phyloP scores from a whole-genome alignment of 2,113 vertebrate genomes.

The Rafetus swinhoei region DNA sequence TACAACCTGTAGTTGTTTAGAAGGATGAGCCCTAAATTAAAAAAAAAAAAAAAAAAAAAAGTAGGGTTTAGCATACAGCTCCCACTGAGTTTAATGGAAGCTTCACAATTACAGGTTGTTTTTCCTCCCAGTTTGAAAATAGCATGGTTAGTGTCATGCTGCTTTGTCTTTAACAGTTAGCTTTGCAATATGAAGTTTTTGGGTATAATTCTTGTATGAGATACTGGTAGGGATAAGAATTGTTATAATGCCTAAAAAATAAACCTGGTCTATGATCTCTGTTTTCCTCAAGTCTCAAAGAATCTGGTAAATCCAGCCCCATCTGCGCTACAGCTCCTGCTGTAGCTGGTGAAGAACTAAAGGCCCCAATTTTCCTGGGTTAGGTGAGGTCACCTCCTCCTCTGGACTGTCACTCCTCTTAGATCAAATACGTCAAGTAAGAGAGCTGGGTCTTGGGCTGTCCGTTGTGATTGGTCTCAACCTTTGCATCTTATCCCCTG shows the following conservation, averaged over 20 bases:
- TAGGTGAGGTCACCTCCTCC: not conserved
- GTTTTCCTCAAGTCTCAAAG: not conserved
- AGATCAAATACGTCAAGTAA: not conserved
- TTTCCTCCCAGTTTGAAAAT: not conserved
- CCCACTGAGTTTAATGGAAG: not conserved
- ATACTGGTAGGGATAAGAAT: not conserved
- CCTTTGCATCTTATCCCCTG: not conserved
- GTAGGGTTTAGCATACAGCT: not conserved
- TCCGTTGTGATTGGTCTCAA: not conserved
- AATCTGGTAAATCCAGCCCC: not conserved
- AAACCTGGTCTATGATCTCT: not conserved
- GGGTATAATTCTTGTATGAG: not conserved
- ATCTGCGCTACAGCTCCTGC: not conserved
- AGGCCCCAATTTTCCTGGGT: not conserved
- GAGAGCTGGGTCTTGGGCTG: not conserved
- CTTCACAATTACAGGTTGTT: not conserved
- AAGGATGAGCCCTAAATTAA: not conserved
- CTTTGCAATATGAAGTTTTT: not conserved
- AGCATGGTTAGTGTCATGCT: not conserved
- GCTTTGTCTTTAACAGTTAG: not conserved
- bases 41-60: not conserved
- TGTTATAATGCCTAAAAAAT: not conserved
- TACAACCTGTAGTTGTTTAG: constrained; percentile 18
- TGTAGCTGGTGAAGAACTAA: not conserved
- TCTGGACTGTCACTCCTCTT: not conserved